phyloP scores from a whole-genome alignment of 2,113 vertebrate genomes.

The Tragelaphus buxtoni region DNA sequence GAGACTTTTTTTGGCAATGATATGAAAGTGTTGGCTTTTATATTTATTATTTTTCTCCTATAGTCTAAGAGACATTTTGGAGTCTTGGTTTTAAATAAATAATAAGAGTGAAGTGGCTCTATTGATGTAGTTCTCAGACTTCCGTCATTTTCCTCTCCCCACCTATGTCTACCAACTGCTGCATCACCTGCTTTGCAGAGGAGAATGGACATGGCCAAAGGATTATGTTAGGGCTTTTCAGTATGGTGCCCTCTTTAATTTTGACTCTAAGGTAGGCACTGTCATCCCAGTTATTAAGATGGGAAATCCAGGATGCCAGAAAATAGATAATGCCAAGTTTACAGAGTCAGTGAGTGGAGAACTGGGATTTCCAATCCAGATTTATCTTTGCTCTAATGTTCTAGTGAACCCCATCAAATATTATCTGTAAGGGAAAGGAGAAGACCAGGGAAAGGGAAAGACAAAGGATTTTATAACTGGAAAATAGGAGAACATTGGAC shows the following conservation, averaged over 20 bases:
- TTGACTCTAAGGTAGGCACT: not conserved
- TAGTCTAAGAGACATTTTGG: not conserved
- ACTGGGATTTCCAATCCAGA: not conserved
- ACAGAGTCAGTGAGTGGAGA: not conserved
- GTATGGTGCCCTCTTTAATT: not conserved
- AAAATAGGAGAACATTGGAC: not conserved
- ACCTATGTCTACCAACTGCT: too few species aligned
- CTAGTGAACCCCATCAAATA: not conserved
- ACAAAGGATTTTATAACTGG: not conserved
- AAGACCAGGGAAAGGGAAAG: not conserved
- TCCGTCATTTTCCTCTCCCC: not conserved
- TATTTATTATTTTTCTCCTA: not conserved
- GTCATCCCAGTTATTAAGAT: not conserved
- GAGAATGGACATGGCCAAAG: not conserved
- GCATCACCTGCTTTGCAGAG: not conserved
- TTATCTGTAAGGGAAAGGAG: not conserved
- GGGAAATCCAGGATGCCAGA: not conserved
- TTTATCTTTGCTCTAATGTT: not conserved
- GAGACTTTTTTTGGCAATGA: not conserved
- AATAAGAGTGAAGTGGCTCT: not conserved
- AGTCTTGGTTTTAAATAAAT: slow-evolving; percentile 6
- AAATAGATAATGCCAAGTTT: not conserved
- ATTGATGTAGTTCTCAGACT: not conserved
- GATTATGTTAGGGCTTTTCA: not conserved
- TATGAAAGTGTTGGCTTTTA: not conserved